Conservation (phyloP, 1,140 invertebrate species). For the Diabrotica virgifera region DNA sequence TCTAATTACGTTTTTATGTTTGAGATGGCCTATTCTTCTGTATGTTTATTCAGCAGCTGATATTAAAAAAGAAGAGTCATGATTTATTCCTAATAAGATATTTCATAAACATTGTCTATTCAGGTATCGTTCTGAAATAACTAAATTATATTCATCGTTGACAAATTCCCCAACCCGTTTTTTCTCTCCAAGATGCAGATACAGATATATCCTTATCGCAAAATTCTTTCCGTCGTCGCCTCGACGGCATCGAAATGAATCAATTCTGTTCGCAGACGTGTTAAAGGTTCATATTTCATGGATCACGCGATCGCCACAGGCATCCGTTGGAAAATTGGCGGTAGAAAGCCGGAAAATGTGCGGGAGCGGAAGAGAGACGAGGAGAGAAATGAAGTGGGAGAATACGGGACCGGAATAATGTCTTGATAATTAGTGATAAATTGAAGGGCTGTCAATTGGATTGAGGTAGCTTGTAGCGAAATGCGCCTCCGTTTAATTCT, state of each 20-base stretch:
- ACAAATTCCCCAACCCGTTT: too few species aligned
- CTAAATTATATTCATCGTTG: too few species aligned
- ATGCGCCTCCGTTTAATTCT: background rate
- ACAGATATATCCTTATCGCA: background rate
- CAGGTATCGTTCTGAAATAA: too few species aligned
- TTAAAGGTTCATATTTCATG: slow-evolving; percentile 15
- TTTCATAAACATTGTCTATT: too few species aligned
- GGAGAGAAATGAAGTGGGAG: background rate
- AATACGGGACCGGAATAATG: slow-evolving; percentile 16
- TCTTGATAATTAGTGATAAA: slow-evolving; percentile 23
- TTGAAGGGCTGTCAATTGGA: slow-evolving; percentile 19
- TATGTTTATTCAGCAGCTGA: too few species aligned
- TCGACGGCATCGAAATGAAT: slow-evolving; percentile 6
- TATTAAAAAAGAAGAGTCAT: too few species aligned
- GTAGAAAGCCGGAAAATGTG: slow-evolving; percentile 3
- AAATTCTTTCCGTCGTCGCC: background rate
- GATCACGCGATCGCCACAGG: slow-evolving; percentile 17
- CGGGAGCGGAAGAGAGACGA: background rate
- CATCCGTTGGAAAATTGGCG: slow-evolving; percentile 15
- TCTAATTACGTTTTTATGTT: too few species aligned
- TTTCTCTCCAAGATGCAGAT: background rate
- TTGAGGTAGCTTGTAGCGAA: background rate
- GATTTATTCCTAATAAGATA: too few species aligned
- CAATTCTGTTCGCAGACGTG: slow-evolving; percentile 14
- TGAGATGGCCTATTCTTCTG: too few species aligned